Evolutionary conservation across 2,888 invertebrate species (phyloP), one percentile per base, ranked within the genome.

Genomic region (Dusona sp.): DNA sequence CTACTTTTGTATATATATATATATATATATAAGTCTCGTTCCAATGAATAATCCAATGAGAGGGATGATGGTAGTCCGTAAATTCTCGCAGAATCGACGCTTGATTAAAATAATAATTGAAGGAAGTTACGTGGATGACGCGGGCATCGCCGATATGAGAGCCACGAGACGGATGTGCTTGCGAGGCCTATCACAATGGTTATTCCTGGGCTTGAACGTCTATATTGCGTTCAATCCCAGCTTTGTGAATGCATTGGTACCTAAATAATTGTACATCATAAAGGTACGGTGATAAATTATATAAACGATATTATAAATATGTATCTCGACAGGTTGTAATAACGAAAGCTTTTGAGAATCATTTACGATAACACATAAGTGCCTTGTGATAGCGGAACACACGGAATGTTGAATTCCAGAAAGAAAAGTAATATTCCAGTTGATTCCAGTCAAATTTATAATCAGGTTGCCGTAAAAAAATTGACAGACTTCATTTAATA

Each of bases 91-190:
- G 81, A 85, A 87, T 87, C 38, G 85, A 36, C 45, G 80, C 67
- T 88, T 86, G 86, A 89, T 89, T 87, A 86, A 87, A 87, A 87
- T 87, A 85, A 89, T 89, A 88, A 89, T 88, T 86, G 82, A 84
- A 42, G 67, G 70, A 64, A 84, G 79, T 75, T 68, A 70, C 48
- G 67, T 33, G 75, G 38, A 13, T 29, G 45, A n/a, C n/a, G 45
- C 4, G 36, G 51, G 78, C 57, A 73, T 72, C 79, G 79, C 57
- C 81, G 67, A 78, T 51, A 67, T 72, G 38, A n/a, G 70, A 64
- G 16, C 42, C 33, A 67, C 74, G 61, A 64, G 68, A 36, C 70
- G 42, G 25, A 13, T 45, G 64, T 33, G 29, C 16, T 61, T 51
- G 67, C 67, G 61, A 25, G 45, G 36, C 22, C 57, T 45, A 33